These are phyloP conservation scores for Copsychus sechellarum DNA, from an alignment of 2,113 vertebrate genomes.

Conservation along the genomic window DNA sequence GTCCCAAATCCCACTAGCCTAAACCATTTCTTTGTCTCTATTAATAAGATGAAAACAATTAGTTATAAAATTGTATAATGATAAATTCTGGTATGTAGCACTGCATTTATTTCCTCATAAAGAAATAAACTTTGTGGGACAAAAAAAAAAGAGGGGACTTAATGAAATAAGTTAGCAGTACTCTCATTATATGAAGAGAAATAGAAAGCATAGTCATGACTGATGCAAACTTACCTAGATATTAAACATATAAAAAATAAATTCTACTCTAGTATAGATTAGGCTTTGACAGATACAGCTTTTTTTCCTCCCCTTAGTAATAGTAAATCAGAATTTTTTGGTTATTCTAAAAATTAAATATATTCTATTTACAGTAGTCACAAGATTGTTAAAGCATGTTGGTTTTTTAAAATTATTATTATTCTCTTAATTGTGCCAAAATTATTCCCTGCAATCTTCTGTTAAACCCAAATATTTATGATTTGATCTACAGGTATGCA, in stretches of 20 bases:
- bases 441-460: not conserved
- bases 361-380: not conserved
- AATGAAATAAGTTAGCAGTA: not conserved
- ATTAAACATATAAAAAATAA: not conserved
- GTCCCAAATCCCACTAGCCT: not conserved
- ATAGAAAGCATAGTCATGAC: not conserved
- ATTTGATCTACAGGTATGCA: not conserved
- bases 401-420: not conserved
- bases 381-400: not conserved
- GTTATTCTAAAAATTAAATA: not conserved
- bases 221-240: not conserved
- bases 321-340: not conserved
- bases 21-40: not conserved
- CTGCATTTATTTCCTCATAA: not conserved
- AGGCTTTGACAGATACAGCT: not conserved
- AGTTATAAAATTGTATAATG: not conserved
- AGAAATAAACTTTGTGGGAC: not conserved
- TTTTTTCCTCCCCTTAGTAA: not conserved
- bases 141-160: not conserved
- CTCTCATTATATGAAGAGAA: not conserved
- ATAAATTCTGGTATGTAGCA: not conserved
- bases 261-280: not conserved
- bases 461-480: not conserved
- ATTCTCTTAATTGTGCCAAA: not conserved
- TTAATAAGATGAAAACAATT: not conserved